Evolutionary conservation across 92 coral and sea anemone species (phyloP), one percentile per base, ranked within the genome.

Genomic region (Pocillopora grandis): DNA sequence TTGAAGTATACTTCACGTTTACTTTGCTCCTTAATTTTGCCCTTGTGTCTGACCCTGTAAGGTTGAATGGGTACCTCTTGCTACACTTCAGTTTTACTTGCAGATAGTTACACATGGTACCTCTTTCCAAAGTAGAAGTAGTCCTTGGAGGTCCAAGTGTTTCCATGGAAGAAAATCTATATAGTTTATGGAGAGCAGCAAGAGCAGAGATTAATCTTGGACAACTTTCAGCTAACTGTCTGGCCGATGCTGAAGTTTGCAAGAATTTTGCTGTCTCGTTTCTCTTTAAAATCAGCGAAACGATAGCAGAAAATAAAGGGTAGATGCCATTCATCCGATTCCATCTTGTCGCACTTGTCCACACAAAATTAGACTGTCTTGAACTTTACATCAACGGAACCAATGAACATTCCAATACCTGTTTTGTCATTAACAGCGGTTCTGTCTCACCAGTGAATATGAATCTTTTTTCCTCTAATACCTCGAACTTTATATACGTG

Each of bases 351-450:
- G 82, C 82, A 78, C 19, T 78, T 37, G 17, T 78, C 62, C 64
- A 63, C 72, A 19, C 58, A 5, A 66, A 66, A 23, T 21, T 72
- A 42, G 58, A 49, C 65, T 21, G 42, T 65, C 60, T 78, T 37
- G 71, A 78, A 14, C n/a, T 78, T 65, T 78, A 36, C 48, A 18
- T 78, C 16, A 78, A 78, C 82, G 82, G 82, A 42, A 78, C 82
- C 0, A 78, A 78, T 62, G 37, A 65, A 12, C 35, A 21, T n/a
- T 18, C 55, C n/a, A 78, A 49, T 42, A 58, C 42, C 15, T 64
- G 72, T 19, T 37, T 14, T 62, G 59, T 37, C 48, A 19, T 18
- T 15, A 12, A 19, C 72, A 78, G 20, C 13, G 82, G 71, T n/a
- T 78, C 82, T 19, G 37, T 1, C 36, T 9, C 63, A 58, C 60